A percentile compares a stretch with the other conserved stretches of the same genome.
These are phyloP conservation scores for Omphaloscelis lunosa DNA, from an alignment of 2,888 invertebrate genomes.

Conservation along the genomic window DNA sequence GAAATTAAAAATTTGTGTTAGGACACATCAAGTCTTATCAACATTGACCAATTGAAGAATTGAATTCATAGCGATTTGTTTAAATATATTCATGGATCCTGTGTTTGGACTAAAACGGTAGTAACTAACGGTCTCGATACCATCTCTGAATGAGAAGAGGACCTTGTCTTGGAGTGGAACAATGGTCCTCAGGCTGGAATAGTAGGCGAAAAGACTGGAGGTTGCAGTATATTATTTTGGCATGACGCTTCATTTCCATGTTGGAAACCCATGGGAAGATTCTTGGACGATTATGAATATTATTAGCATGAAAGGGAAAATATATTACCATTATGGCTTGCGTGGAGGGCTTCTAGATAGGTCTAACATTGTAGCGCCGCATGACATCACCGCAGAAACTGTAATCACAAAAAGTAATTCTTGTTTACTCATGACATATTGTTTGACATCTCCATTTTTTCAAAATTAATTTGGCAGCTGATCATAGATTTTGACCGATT, in stretches of 20 bases:
- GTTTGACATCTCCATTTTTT: conserved; percentile 18
- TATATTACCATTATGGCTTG: conserved; percentile 71
- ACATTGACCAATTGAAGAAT: neutral
- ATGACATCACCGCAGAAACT: conserved; percentile 77
- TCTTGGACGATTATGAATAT: neutral
- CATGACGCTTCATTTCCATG: neutral
- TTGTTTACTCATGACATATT: conserved; percentile 79
- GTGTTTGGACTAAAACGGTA: neutral
- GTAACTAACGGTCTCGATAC: neutral
- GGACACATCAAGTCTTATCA: neutral
- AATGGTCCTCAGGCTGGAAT: neutral
- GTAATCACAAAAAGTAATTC: conserved; percentile 76
- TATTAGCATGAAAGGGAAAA: neutral
- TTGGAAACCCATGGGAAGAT: neutral
- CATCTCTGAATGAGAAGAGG: neutral
- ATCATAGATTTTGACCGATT: neutral
- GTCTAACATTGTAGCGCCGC: conserved; percentile 75
- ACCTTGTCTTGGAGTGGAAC: neutral
- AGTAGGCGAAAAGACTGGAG: neutral
- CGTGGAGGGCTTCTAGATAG: conserved; percentile 67
- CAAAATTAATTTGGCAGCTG: neutral
- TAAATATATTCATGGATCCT: neutral
- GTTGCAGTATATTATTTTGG: neutral
- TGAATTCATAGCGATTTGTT: neutral
- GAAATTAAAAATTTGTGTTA: conserved; percentile 25